Evolutionary conservation across 2,888 invertebrate species (phyloP).

Genomic region (Watsonalla binaria): DNA sequence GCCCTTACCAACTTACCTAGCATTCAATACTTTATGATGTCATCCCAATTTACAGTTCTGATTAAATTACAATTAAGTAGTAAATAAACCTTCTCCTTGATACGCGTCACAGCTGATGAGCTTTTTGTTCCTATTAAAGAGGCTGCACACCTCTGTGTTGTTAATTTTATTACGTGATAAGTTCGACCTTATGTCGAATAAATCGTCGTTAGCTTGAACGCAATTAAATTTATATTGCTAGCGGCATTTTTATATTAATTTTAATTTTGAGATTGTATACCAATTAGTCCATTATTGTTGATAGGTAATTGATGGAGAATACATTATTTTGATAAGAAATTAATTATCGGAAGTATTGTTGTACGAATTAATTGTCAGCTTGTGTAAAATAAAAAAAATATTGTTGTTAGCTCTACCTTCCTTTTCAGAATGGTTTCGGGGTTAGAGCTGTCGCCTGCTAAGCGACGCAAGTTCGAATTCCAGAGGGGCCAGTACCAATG

Average conservation of each 20-base stretch:
- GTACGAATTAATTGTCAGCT: no score
- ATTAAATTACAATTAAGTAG: not conserved
- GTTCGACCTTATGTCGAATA: not conserved
- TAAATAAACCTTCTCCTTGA: not conserved
- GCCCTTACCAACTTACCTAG: no score
- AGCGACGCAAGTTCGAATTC: no score
- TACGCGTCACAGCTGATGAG: not conserved
- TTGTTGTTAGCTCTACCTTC: no score
- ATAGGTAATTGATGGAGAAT: not conserved
- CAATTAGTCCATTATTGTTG: not conserved
- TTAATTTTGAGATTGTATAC: not conserved
- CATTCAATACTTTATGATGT: not conserved
- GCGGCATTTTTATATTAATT: not conserved
- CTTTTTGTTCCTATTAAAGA: not conserved
- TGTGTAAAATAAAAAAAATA: no score
- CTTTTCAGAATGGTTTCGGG: no score
- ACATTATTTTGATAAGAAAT: no score
- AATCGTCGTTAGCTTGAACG: not conserved
- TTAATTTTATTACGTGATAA: constrained; percentile 1
- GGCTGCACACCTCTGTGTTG: not conserved
- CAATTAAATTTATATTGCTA: not conserved
- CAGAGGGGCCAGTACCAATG: no score
- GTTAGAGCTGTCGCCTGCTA: no score
- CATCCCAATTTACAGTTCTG: not conserved
- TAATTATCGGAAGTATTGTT: no score